Evolutionary conservation across 2,888 invertebrate species (phyloP), one percentile per base, ranked within the genome.

Genomic region (Nemotelus nigrinus): DNA sequence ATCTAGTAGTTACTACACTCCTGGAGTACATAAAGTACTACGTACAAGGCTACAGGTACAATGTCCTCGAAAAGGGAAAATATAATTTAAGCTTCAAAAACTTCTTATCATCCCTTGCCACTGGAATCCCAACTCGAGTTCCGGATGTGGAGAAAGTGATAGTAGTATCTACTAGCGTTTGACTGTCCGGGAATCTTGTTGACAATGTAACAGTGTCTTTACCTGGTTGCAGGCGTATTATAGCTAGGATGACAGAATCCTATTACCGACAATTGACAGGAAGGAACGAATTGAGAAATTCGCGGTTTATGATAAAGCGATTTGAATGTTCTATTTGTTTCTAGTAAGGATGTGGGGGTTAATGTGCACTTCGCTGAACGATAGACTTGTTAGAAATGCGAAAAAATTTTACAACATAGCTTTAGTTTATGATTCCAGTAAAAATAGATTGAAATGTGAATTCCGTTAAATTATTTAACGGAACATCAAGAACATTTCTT

Each of bases 51-150:
- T 41, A 41, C 43, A 55, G n/a, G 70, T 50, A 70, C 70, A 70
- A 70, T 65, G 65, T 65, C 65, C 65, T 65, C 65, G 65, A 65
- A 65, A 45, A 65, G 47, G 47, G 41, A 70, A 70, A 55, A 70
- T 70, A 70, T 70, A 43, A 70, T 70, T 70, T 70, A 43, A 70
- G 53, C n/a, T 53, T 63, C 25, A 7, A 53, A 8, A 70, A 10
- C 47, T 10, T 70, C 44, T 70, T 70, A 55, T 43, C 25, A 39
- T 53, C 41, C 55, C 55, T 70, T 25, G n/a, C 63, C 63, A 43
- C 8, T 4, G 43, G 43, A 63, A 4, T 25, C 25, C 25, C 25
- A 25, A 1, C 43, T 63, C 39, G 41, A 63, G 39, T 3, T 8
- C 5, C 63, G 43, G 43, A 63, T 10, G 63, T 39, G 3, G 63